phyloP scores from a whole-genome alignment of 2,797 vertebrate genomes.

The Oreonectes daqikongensis region DNA sequence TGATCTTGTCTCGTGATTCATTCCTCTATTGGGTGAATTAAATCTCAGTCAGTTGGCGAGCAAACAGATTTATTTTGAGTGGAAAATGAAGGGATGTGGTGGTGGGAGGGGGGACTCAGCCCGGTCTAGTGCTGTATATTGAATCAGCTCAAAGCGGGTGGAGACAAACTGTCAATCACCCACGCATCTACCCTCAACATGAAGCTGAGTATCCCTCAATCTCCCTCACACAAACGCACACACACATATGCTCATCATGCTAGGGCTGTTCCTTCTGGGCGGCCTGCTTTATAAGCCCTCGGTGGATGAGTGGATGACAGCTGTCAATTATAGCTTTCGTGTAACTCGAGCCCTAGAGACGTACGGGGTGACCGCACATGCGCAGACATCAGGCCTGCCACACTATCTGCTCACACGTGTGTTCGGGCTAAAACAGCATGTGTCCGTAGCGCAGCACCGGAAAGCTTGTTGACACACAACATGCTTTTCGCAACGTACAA shows the following conservation, averaged over 20 bases:
- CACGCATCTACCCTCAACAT: conserved; percentile 10
- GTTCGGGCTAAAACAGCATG: conserved; percentile 8
- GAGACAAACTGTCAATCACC: conserved; percentile 27
- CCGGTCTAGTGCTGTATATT: conserved; percentile 1
- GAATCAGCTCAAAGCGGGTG: conserved; percentile 15
- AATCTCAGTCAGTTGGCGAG: conserved; percentile 65
- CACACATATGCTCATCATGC: conserved; percentile 14
- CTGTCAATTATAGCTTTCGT: conserved; percentile 31
- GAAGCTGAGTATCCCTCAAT: conserved; percentile 31
- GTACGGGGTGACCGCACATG: conserved; percentile 3
- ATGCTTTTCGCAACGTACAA: neutral
- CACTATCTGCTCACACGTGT: neutral
- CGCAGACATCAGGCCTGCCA: neutral
- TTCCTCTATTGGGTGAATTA: conserved; percentile 67
- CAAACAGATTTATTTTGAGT: conserved; percentile 76
- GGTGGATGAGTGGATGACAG: conserved; percentile 11
- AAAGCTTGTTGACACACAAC: conserved; percentile 20
- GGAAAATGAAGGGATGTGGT: conserved; percentile 62
- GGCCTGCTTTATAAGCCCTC: conserved; percentile 26
- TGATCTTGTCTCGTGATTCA: conserved; percentile 67
- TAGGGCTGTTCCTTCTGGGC: conserved; percentile 19
- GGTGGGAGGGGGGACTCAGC: neutral
- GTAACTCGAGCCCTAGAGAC: neutral
- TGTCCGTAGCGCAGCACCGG: neutral
- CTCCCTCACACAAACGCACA: neutral